phyloP scores from a whole-genome alignment of 2,113 vertebrate genomes.

The Labeo rohita region DNA sequence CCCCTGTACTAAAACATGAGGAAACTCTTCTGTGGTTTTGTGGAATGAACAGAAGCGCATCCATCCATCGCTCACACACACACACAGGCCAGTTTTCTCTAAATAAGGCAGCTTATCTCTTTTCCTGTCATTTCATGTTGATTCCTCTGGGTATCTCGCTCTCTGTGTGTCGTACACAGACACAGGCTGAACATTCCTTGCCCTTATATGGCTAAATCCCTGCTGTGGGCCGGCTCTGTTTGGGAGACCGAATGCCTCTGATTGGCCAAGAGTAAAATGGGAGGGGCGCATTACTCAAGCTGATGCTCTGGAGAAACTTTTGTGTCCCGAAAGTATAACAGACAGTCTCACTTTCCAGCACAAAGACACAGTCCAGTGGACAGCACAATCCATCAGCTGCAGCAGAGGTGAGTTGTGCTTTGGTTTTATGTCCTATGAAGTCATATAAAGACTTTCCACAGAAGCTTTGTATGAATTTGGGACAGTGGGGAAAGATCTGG shows the following conservation, averaged over 20 bases:
- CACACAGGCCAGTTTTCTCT: slow-evolving; percentile 66
- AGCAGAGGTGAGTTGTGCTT: slow-evolving; percentile 69
- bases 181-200: slow-evolving; percentile 82
- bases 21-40: not conserved
- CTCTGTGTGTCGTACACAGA: slow-evolving; percentile 61
- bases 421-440: not conserved
- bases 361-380: slow-evolving; percentile 64
- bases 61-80: not conserved
- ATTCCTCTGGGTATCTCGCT: slow-evolving; percentile 73
- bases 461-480: not conserved
- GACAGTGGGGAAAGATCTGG: slow-evolving; percentile 18
- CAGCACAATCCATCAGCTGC: slow-evolving; percentile 65
- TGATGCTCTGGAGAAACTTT: slow-evolving; percentile 79
- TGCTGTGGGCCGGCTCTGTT: slow-evolving; percentile 72
- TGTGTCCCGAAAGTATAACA: slow-evolving; percentile 61
- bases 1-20: not conserved
- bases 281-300: slow-evolving; percentile 61
- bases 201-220: slow-evolving; percentile 87
- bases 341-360: slow-evolving; percentile 68
- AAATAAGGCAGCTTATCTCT: slow-evolving; percentile 82
- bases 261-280: slow-evolving; percentile 72
- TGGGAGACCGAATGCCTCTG: slow-evolving; percentile 50
- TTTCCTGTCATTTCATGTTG: slow-evolving; percentile 78
- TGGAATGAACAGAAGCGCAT: slow-evolving; percentile 12
- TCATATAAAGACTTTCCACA: not conserved